These are phyloP conservation scores for Sinella curviseta DNA, from an alignment of 1,140 invertebrate genomes.

Conservation along the genomic window DNA sequence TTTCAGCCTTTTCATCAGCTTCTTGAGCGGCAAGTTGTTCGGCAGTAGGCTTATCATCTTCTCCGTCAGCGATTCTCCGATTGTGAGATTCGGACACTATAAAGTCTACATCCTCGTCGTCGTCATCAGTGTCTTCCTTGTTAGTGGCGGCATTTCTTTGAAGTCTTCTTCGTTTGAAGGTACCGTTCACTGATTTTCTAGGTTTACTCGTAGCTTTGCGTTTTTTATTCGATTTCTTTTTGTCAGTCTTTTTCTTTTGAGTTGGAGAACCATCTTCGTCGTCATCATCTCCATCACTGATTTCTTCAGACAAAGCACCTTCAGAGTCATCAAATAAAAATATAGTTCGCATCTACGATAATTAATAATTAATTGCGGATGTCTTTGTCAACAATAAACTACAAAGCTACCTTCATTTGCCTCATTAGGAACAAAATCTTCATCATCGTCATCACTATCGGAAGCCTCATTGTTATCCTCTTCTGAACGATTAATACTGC, in stretches of 20 bases:
- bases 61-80: not conserved
- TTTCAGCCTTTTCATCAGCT: conserved; percentile 29
- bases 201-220: not conserved
- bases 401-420: conserved; percentile 6
- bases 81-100: not conserved
- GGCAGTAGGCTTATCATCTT: not conserved
- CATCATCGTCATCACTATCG: conserved; percentile 26
- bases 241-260: not conserved
- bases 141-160: too few relatives aligned
- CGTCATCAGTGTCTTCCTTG: not conserved
- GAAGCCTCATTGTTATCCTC: not conserved
- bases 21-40: not conserved
- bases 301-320: not conserved
- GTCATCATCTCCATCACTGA: conserved; percentile 20
- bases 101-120: conserved; percentile 4
- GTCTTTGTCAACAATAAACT: not conserved
- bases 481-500: too few relatives aligned
- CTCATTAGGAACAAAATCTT: conserved; percentile 24
- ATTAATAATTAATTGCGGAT: too few relatives aligned
- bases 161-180: not conserved
- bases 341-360: not conserved
- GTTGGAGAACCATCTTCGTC: not conserved
- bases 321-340: not conserved
- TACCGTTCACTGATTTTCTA: not conserved
- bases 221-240: not conserved